A percentile compares a stretch with the other conserved stretches of the same genome.
Evolutionary conservation across 2,888 invertebrate genomes (phyloP).

Genomic region (Dynastes hyllus): DNA sequence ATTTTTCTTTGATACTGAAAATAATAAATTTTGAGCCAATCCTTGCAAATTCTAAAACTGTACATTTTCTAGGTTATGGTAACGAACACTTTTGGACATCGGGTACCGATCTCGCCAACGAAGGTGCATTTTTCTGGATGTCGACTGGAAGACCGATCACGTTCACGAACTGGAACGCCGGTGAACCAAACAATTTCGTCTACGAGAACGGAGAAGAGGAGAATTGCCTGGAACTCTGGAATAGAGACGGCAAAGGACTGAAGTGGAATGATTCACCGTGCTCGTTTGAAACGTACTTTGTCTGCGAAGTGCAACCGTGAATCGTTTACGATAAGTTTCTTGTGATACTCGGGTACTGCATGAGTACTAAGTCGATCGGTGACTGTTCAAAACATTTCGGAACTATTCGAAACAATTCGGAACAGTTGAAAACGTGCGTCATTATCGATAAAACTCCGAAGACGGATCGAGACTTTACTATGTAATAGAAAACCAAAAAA

Average conservation of each 20-base stretch:
- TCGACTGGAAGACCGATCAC: conserved; percentile 91
- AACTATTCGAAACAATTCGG: neutral
- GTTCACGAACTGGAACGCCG: conserved; percentile 95
- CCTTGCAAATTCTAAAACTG: neutral
- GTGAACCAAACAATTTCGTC: conserved; percentile 94
- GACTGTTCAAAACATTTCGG: neutral
- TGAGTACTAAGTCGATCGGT: conserved; percentile 7
- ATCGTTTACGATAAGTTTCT: conserved; percentile 24
- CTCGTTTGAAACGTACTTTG: conserved; percentile 93
- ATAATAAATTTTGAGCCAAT: too few species aligned
- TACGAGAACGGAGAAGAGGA: conserved; percentile 96
- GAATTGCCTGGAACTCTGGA: conserved; percentile 93
- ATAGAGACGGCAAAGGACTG: conserved; percentile 91
- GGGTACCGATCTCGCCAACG: conserved; percentile 92
- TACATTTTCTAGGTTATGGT: conserved; percentile 80
- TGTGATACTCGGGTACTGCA: conserved; percentile 29
- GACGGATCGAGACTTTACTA: neutral
- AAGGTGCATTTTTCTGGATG: conserved; percentile 95
- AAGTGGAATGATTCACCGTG: conserved; percentile 97
- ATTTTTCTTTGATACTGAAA: too few species aligned
- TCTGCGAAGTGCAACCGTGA: conserved; percentile 84
- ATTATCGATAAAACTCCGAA: neutral
- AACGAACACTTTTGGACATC: conserved; percentile 96
- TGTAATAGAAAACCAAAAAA: conserved; percentile 42
- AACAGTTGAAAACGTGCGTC: conserved; percentile 5